Base-by-base conservation (phyloP, 2,113 vertebrate species). In the Atlantisia rogersi region DNA sequence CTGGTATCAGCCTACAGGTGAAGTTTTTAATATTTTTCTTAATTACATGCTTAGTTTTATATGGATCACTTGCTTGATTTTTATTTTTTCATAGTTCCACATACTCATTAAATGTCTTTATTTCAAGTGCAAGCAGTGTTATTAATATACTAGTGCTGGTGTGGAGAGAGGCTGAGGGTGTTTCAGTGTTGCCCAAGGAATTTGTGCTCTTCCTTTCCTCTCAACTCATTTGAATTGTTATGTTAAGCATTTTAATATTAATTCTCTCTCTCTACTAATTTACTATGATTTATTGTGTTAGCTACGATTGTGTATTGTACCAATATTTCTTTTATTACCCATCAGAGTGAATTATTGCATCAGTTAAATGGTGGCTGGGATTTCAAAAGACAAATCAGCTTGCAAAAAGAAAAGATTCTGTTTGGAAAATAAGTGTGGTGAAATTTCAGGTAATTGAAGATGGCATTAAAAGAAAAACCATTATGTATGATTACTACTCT, bases 191-290 rank as follows among this genome's bases (percentile, higher is more conserved):
- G 93, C 97, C 74, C 97, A 95, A 31, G 98, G 99, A 80, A 96
- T 98, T 86, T 98, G 97, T 84, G 98, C 98, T 92, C 94, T 98
- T 87, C 98, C 98, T 97, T 98, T 98, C 98, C 88, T 85, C 82
- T 58, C 92, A 40, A 69, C 97, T 99, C 71, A 98, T 98, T 94
- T 98, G 98, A 94, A 98, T 98, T 91, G 98, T 98, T 99, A 97
- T 73, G 97, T 96, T 82, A 94, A 95, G 97, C 96, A 70, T 46
- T 52, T 79, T 15, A 28, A 81, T 77, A 79, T 86, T n/a, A 69
- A 52, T 74, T 50, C 19, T 78, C 56, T 78, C 48, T 46, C 19
- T 78, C 48, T 60, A 15, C 53, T 90, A 86, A 90, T 88, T 74
- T 80, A 5, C 74, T 12, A 6, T 60, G 68, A 90, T 78, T 71